Evolutionary conservation across 2,113 vertebrate species (phyloP), one percentile per base, ranked within the genome.

Genomic region (Corythoichthys intestinalis): DNA sequence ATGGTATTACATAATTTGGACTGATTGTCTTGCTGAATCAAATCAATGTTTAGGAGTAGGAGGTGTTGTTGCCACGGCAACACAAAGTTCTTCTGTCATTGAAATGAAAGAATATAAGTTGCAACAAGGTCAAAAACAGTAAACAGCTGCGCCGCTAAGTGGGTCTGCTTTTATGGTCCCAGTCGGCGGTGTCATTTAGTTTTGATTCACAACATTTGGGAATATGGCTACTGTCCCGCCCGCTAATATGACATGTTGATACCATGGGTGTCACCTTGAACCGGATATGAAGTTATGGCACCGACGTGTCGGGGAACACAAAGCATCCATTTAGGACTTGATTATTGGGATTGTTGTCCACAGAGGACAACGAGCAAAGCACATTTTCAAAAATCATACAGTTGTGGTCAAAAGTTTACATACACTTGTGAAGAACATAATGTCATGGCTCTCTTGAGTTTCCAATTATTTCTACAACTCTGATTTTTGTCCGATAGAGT

Each of bases 211-310:
- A 12, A 46, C 41, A 5, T 28, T 28, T 17, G 17, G 4, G 28
- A 20, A n/a, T 34, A 65, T 49, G 61, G 3, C 41, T 58, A 53
- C 68, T 58, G 38, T 0, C 12, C 64, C 54, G 71, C 59, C 77
- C 67, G 38, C n/a, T 38, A 35, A 63, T 58, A 73, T 60, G 50
- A 72, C 20, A 61, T 50, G 65, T 17, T 74, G 74, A 79, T 67
- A 44, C 39, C 58, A 78, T 75, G 62, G 71, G 73, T 77, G 78
- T 83, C 78, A 83, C 76, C 81, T 83, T 79, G 73, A 71, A 9
- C 59, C 77, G 59, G 54, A 75, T 66, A 54, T 28, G 78, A 61
- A 76, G 66, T 72, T 70, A 83, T 63, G 49, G 47, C 65, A 28
- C 67, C 48, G 8, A 56, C 2, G 63, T 72, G 63, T 75, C 68